phyloP scores from a whole-genome alignment of 1,140 invertebrate species.

The Rhagoletis zephyria region DNA sequence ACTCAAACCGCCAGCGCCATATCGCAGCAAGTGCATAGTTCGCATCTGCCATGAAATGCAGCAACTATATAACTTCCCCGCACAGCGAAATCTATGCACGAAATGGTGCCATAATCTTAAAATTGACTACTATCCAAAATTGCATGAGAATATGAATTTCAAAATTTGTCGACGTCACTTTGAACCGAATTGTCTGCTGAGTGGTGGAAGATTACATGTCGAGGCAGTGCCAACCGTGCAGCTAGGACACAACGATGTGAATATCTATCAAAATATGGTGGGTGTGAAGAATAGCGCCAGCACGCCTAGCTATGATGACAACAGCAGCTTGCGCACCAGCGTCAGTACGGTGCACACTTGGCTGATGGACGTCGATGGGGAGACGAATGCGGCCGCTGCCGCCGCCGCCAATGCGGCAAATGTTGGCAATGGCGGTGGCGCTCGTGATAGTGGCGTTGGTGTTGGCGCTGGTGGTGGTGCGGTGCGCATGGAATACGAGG shows the following conservation, averaged over 20 bases:
- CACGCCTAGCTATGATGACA: constrained; percentile 41
- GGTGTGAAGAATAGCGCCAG: constrained; percentile 66
- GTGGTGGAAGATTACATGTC: constrained; percentile 55
- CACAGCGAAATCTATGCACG: constrained; percentile 20
- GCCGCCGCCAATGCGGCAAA: background rate
- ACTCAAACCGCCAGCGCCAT: constrained; percentile 19
- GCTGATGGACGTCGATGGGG: constrained; percentile 42
- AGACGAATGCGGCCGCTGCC: background rate
- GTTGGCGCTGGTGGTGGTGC: background rate
- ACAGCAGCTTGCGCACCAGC: constrained; percentile 38
- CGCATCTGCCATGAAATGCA: constrained; percentile 44
- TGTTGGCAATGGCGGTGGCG: background rate
- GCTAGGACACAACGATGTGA: constrained; percentile 59
- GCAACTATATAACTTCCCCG: constrained; percentile 31
- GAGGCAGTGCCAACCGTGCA: constrained; percentile 64
- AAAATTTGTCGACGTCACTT: constrained; percentile 65
- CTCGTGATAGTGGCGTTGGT: background rate
- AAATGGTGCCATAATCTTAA: constrained; percentile 52
- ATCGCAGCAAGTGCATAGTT: constrained; percentile 48
- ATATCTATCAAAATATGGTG: constrained; percentile 64
- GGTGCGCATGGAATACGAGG: constrained; percentile 5
- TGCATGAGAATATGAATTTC: constrained; percentile 55
- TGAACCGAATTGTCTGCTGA: constrained; percentile 61
- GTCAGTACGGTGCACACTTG: constrained; percentile 28
- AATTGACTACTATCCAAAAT: constrained; percentile 38